Conservation (phyloP, 2,113 vertebrate genomes). For the Prionailurus viverrinus region DNA sequence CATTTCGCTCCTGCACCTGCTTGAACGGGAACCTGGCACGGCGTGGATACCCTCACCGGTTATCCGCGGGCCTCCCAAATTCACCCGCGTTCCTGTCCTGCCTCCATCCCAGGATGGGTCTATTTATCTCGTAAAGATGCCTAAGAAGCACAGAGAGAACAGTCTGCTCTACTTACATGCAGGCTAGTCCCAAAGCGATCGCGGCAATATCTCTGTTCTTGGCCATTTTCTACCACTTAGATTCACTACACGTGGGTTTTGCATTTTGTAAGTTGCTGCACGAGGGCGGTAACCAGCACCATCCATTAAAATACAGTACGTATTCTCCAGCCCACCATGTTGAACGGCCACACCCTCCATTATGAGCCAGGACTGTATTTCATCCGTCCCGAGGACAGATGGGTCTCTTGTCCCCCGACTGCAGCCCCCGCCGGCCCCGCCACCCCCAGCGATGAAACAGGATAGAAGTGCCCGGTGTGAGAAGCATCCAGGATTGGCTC, state of each 20-base stretch:
- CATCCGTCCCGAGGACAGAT: not conserved
- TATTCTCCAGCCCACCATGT: too few relatives aligned
- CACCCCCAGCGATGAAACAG: not conserved
- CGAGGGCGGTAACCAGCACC: too few relatives aligned
- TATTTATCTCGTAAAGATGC: fast-evolving
- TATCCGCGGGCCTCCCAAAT: not conserved
- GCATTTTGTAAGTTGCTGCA: not conserved
- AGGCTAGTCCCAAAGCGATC: not conserved
- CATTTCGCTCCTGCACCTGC: not conserved
- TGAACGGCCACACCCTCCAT: too few relatives aligned
- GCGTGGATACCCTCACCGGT: too few relatives aligned
- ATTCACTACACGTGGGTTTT: fast-evolving
- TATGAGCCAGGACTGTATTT: not conserved
- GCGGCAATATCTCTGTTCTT: fast-evolving
- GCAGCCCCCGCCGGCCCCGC: not conserved
- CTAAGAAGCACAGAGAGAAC: not conserved
- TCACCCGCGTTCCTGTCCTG: fast-evolving
- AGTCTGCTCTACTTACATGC: fast-evolving
- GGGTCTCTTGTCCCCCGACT: too few relatives aligned
- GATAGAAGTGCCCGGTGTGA: not conserved
- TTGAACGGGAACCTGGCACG: not conserved
- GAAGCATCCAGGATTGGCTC: not conserved
- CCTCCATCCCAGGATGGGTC: not conserved
- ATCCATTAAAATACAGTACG: not conserved
- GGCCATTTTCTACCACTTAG: not conserved